These are phyloP conservation scores for Ornithorhynchus anatinus DNA, from an alignment of 2,113 vertebrate genomes.

Conservation along the genomic window DNA sequence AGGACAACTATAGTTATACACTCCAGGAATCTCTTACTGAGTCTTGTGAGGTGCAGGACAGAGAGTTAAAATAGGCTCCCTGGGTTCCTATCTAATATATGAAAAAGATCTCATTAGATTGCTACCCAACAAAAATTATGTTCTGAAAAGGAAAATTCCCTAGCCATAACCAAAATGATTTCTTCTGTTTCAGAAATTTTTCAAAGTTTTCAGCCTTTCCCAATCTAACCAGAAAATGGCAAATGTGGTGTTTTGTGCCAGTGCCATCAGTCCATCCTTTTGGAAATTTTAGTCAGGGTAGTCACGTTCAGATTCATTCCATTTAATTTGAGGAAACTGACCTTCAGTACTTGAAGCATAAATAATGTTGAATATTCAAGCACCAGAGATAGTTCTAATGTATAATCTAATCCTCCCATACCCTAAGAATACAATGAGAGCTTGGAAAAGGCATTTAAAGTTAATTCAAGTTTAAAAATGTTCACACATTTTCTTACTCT, in stretches of 20 bases:
- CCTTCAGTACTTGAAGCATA: constrained; percentile 1
- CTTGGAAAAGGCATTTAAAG: not conserved
- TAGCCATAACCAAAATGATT: not conserved
- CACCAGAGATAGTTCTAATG: not conserved
- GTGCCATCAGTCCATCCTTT: too few species aligned
- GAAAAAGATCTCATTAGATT: not conserved
- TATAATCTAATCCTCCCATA: not conserved
- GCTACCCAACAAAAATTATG: not conserved
- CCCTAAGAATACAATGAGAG: not conserved
- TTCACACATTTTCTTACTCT: not conserved
- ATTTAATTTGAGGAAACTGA: constrained; percentile 24
- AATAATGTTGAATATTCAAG: not conserved
- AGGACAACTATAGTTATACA: too few species aligned
- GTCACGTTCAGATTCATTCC: not conserved
- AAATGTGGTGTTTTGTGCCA: too few species aligned
- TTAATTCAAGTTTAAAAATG: not conserved
- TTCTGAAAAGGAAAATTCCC: not conserved
- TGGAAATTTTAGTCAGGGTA: constrained; percentile 27
- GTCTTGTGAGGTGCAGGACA: not conserved
- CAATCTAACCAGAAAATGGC: too few species aligned
- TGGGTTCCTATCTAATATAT: not conserved
- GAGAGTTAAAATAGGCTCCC: constrained; percentile 2
- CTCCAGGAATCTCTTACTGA: not conserved
- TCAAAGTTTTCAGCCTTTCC: not conserved
- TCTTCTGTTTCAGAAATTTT: not conserved